A percentile compares a stretch with the other conserved stretches of the same genome.
Conservation (phyloP, 2,113 vertebrate genomes). For the Glaucidium brasilianum region DNA sequence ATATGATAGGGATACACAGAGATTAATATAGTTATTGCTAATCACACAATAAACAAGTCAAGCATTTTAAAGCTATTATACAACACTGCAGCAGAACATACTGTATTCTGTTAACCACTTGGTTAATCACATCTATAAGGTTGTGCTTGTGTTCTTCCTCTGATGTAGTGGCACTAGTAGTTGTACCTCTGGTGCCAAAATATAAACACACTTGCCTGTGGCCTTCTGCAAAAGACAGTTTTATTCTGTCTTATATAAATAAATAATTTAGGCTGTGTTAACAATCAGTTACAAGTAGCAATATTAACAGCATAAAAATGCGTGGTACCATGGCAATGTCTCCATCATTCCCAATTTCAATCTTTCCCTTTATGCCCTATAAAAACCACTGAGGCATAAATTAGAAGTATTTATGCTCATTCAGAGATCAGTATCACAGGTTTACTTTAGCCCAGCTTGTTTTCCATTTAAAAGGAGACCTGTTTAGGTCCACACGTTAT, state of each 20-base stretch:
- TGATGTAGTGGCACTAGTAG: neutral
- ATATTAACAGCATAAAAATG: neutral
- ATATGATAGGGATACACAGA: neutral
- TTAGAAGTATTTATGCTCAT: neutral
- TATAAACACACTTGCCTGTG: neutral
- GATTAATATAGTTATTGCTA: neutral
- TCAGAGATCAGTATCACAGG: neutral
- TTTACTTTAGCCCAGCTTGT: neutral
- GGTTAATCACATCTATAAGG: neutral
- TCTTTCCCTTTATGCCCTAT: neutral
- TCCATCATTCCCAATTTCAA: neutral
- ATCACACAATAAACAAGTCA: neutral
- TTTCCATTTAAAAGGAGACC: neutral
- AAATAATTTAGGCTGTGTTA: neutral
- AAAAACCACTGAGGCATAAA: neutral
- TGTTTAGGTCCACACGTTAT: neutral
- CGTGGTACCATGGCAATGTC: neutral
- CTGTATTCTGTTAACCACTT: neutral
- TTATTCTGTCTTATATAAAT: neutral
- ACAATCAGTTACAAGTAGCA: neutral
- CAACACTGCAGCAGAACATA: constrained; percentile 17
- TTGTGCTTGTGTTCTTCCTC: neutral
- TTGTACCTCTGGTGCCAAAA: neutral
- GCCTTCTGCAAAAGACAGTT: neutral
- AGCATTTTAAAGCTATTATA: neutral